Conservation (phyloP, 2,888 invertebrate genomes). For the Antheraea yamamai region DNA sequence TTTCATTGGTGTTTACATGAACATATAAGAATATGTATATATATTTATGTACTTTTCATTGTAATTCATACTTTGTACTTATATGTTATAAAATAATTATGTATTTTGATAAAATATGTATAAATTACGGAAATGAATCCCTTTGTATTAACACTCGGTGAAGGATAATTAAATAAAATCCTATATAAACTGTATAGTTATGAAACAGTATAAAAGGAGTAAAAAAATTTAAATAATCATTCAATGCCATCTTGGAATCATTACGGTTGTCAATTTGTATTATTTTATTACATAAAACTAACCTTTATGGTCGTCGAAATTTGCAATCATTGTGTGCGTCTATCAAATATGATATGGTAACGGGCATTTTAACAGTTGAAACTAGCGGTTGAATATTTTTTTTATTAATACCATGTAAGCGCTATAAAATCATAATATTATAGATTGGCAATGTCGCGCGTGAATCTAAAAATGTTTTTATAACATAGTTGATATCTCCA, state of each 20-base stretch:
- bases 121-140: neutral
- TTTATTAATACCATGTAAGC: too few species aligned
- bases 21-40: neutral
- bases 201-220: too few species aligned
- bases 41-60: neutral
- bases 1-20: neutral
- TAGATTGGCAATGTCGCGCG: neutral
- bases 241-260: too few species aligned
- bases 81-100: neutral
- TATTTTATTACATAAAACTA: neutral
- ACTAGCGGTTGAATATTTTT: too few species aligned
- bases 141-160: neutral
- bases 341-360: too few species aligned
- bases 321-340: too few species aligned
- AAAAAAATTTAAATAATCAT: too few species aligned
- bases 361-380: too few species aligned
- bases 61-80: neutral
- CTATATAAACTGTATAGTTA: too few species aligned
- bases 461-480: neutral
- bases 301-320: too few species aligned
- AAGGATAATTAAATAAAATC: neutral
- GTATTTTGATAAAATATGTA: neutral
- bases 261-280: too few species aligned
- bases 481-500: neutral
- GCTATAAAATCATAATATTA: neutral